These are phyloP conservation scores for Rhinatrema bivittatum DNA, from an alignment of 2,797 vertebrate genomes.

Conservation along the genomic window DNA sequence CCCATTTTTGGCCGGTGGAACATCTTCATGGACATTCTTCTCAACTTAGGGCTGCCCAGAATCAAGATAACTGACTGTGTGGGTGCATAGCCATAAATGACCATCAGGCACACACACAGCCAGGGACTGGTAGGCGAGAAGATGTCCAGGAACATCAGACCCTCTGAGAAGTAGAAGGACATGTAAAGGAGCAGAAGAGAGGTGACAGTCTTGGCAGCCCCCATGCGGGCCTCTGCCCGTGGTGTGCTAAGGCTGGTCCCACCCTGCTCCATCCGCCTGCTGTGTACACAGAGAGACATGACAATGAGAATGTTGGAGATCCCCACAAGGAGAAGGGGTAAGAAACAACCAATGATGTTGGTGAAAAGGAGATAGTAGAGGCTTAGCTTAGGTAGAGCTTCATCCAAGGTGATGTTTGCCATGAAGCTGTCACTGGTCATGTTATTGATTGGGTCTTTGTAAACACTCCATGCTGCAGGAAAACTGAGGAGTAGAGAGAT, in stretches of 20 bases:
- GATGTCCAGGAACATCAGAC: background rate
- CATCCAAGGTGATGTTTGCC: too few relatives aligned
- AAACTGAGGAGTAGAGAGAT: constrained; percentile 6
- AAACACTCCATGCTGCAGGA: constrained; percentile 1
- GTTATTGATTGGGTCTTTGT: constrained; percentile 2
- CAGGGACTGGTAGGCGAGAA: constrained; percentile 4
- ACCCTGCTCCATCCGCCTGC: background rate
- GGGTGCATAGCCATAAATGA: constrained; percentile 9
- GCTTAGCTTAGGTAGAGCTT: background rate
- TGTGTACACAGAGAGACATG: background rate
- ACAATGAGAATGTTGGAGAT: constrained; percentile 5
- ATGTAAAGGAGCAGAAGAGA: constrained; percentile 1
- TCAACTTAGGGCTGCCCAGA: too few relatives aligned
- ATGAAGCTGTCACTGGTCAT: too few relatives aligned
- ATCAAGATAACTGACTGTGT: constrained; percentile 6
- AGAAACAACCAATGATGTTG: constrained; percentile 1
- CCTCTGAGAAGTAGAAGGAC: constrained; percentile 3
- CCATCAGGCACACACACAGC: constrained; percentile 7
- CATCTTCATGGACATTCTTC: too few relatives aligned
- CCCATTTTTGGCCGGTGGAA: too few relatives aligned
- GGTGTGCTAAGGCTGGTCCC: background rate
- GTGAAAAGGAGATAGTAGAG: background rate
- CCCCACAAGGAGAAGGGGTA: constrained; percentile 2
- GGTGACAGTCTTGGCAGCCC: constrained; percentile 2
- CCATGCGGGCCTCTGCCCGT: background rate